Percentiles rank a stretch among this genome's conserved stretches.
These are phyloP conservation scores for roundworm (Caenorhabditis elegans) DNA, from an alignment of 1,140 invertebrate species.

Conservation along the genomic window WBcel235 BX284604.4:10122501-10123000, in stretches of 20 bases:
- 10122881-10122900: neutral
- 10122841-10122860: neutral
- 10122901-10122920: neutral
- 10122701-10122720: neutral
- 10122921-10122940: constrained; percentile 2
- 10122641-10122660: no score
- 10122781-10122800: neutral
- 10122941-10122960: neutral
- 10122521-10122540: no score
- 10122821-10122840: neutral
- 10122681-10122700: neutral
- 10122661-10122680: neutral
- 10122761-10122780: neutral
- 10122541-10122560: no score
- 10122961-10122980: no score
- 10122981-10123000: no score
- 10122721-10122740: neutral
- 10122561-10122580: neutral
- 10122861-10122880: constrained; percentile 4
- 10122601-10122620: no score
- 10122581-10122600: neutral
- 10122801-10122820: neutral
- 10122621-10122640: no score
- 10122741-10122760: constrained; percentile 6
- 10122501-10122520: no score